Evolutionary conservation across 30 jellyfish, hydroid and myxozoan species (phyloP), one percentile per base, ranked within the genome.

Genomic region (Chrysaora quinquecirrha): DNA sequence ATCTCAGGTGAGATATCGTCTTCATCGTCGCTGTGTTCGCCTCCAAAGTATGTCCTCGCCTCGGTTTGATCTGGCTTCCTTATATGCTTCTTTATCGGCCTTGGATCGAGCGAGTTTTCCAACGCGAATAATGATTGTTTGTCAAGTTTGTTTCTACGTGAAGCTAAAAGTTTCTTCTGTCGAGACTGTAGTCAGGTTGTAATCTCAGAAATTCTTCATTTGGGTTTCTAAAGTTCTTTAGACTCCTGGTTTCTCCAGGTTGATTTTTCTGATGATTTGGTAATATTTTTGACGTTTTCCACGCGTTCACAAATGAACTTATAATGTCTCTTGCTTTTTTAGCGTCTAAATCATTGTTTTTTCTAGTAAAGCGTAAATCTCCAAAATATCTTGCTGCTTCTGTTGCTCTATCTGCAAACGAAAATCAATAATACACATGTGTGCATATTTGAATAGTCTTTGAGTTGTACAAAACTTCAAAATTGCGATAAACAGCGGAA

Each of bases 41-140:
- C 93, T n/a, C 94, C 94, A 73, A 85, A 27, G 63, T 62, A 90
- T 34, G 97, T 84, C 83, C 61, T 88, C 6, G 97, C 97, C 49
- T 85, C 96, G n/a, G 85, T 75, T 14, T 69, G 29, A 21, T 66
- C 48, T 71, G 89, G 78, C 68, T 74, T 76, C 43, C 62, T 27
- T 30, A 52, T 60, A n/a, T 52, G 72, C 64, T 47, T 72, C 58
- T 71, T 69, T 23, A 70, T 35, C 25, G 96, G 86, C 43, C 66
- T 75, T 2, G 96, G 96, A 66, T 85, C 72, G 27, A 85, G 73
- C 30, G 87, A 66, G 47, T 68, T 74, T 50, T 65, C 69, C 32
- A 76, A 86, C 21, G 89, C 85, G 34, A 30, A 85, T 32, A 75
- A 67, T 1, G 96, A 49, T 19, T 87, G 96, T 7, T 61, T 82